These are phyloP conservation scores for Epirrhoe alternata DNA, from an alignment of 2,888 invertebrate genomes.

Conservation along the genomic window DNA sequence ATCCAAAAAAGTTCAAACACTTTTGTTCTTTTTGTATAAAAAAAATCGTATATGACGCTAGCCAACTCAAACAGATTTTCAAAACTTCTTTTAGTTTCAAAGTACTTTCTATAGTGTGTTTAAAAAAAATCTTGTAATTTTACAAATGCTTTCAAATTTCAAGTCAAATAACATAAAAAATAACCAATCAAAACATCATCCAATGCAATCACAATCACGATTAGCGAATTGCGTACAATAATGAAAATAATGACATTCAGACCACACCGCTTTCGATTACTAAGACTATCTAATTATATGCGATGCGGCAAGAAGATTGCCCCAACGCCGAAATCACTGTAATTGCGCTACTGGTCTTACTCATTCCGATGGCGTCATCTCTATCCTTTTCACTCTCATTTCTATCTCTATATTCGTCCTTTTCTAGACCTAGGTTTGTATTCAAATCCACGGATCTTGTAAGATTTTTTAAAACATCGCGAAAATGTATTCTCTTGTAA, in stretches of 20 bases:
- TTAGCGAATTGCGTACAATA: slow-evolving; percentile 66
- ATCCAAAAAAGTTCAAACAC: too few species aligned
- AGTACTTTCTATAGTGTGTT: too few species aligned
- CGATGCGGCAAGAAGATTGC: slow-evolving; percentile 72
- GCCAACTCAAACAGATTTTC: too few species aligned
- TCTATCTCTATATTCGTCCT: slow-evolving; percentile 50
- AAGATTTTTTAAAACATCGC: slow-evolving; percentile 6
- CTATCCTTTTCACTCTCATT: slow-evolving; percentile 62
- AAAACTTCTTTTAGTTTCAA: too few species aligned
- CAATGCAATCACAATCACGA: slow-evolving; percentile 57
- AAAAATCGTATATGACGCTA: too few species aligned
- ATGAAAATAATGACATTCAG: slow-evolving; percentile 76
- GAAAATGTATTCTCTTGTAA: slow-evolving; percentile 16
- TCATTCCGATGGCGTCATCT: slow-evolving; percentile 63
- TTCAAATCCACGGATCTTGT: slow-evolving; percentile 23
- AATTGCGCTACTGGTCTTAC: slow-evolving; percentile 82
- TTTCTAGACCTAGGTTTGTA: slow-evolving; percentile 57
- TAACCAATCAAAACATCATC: slow-evolving; percentile 37
- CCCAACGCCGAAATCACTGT: slow-evolving; percentile 68
- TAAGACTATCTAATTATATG: slow-evolving; percentile 73
- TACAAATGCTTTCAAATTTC: neutral
- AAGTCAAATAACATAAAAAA: neutral
- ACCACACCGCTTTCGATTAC: slow-evolving; percentile 79
- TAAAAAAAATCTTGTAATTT: too few species aligned
- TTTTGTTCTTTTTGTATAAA: too few species aligned